phyloP scores from a whole-genome alignment of 2,113 vertebrate species.

The Glaucomys volans region DNA sequence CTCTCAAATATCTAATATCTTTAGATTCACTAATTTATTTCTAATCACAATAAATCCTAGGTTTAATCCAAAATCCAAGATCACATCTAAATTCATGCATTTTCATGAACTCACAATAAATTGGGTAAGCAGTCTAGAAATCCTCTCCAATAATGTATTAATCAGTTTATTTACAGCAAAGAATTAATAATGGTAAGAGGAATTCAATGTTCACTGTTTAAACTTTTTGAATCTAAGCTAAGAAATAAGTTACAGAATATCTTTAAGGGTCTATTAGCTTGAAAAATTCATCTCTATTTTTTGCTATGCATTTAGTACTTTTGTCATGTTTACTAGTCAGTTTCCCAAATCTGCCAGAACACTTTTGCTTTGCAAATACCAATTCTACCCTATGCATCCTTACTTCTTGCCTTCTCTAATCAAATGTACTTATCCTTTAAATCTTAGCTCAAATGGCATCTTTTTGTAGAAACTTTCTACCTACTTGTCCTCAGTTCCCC shows the following conservation, averaged over 20 bases:
- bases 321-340: background rate
- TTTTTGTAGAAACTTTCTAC: background rate
- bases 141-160: background rate
- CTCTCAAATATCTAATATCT: background rate
- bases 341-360: background rate
- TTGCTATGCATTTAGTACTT: background rate
- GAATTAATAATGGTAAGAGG: background rate
- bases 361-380: background rate
- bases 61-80: background rate
- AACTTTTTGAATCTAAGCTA: background rate
- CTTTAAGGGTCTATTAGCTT: background rate
- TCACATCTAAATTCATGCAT: background rate
- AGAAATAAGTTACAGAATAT: background rate
- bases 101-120: background rate
- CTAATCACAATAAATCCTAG: background rate
- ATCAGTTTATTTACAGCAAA: background rate
- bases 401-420: background rate
- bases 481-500: fast-evolving
- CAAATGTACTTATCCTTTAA: background rate
- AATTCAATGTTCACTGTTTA: background rate
- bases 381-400: background rate
- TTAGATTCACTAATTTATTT: background rate
- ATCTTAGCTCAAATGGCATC: background rate
- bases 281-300: background rate
- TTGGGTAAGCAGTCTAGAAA: background rate